Evolutionary conservation across 2,888 invertebrate genomes (phyloP), one percentile per base, ranked within the genome.

Genomic region (Odontocolon sp.): DNA sequence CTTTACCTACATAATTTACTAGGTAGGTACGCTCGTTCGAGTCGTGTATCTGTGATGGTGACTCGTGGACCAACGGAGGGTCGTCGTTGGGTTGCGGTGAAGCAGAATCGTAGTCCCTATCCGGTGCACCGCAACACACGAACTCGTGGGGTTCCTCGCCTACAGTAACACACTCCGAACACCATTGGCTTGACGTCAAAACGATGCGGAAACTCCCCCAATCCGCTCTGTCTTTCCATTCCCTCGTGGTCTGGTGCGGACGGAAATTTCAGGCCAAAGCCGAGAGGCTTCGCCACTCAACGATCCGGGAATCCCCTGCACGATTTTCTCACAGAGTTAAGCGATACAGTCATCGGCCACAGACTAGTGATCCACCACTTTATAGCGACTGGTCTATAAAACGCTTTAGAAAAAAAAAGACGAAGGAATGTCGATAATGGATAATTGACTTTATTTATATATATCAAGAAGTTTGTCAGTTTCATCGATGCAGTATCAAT

Each of bases 1-100:
- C 79, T 82, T 82, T 83, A 79, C 79, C 77, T 78, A 66, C 81
- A 82, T 83, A 82, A 84, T 83, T 83, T 81, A 81, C 77, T 71
- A 71, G 73, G 74, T 63, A 69, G 56, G 50, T 75, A 76, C 72
- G 67, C 69, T 57, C 66, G 66, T 8, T 18, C 42, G 16, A 9
- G 4, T 28, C 66, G 33, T 42, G 26, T 56, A 14, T n/a, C 31
- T n/a, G 38, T 8, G 18, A 1, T 16, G 47, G 28, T 52, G 47
- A 45, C 56, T 36, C 31, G 67, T 56, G 66, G 40, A 68, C 54
- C 66, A 45, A 18, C 54, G 16, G 45, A 64, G 28, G 21, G n/a
- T n/a, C n/a, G n/a, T n/a, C n/a, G n/a, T n/a, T n/a, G n/a, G n/a
- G n/a, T n/a, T n/a, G n/a, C n/a, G n/a, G n/a, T n/a, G n/a, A 54